These are phyloP conservation scores for Tubiluchus corallicola DNA, from an alignment of 2,888 invertebrate genomes.

Conservation along the genomic window DNA sequence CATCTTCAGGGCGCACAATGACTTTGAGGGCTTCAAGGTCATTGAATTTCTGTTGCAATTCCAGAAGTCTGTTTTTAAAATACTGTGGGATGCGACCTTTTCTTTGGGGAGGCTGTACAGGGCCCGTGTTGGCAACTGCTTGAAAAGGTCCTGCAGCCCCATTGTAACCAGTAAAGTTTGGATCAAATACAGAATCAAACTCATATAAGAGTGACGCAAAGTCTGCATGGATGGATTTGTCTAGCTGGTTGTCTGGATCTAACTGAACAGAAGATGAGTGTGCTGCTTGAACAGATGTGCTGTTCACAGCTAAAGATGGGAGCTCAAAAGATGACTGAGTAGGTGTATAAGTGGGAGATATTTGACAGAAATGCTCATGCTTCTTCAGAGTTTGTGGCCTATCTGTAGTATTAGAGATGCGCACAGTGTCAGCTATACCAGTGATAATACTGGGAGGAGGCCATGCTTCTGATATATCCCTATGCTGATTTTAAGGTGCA, in stretches of 20 bases:
- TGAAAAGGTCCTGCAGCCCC: slow-evolving; percentile 14
- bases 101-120: slow-evolving; percentile 12
- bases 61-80: slow-evolving; percentile 8
- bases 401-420: slow-evolving; percentile 11
- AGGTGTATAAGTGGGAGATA: no score
- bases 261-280: slow-evolving; percentile 9
- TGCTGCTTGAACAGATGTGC: no score
- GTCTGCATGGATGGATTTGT: background rate
- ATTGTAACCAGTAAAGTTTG: slow-evolving; percentile 14
- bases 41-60: slow-evolving; percentile 10
- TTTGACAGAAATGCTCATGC: no score
- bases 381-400: slow-evolving; percentile 8
- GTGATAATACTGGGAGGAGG: slow-evolving; percentile 10
- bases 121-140: slow-evolving; percentile 16
- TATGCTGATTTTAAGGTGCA: background rate
- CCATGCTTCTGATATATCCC: slow-evolving; percentile 4
- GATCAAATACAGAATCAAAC: slow-evolving; percentile 14
- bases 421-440: slow-evolving; percentile 10
- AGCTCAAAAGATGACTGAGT: no score
- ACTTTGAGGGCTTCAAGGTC: slow-evolving; percentile 8
- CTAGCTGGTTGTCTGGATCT: slow-evolving; percentile 12
- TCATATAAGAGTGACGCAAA: slow-evolving; percentile 10
- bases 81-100: slow-evolving; percentile 11
- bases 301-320: no score
- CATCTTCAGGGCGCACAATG: slow-evolving; percentile 8